Conservation (phyloP, 1,140 invertebrate genomes). For the Saccostrea cuccullata region DNA sequence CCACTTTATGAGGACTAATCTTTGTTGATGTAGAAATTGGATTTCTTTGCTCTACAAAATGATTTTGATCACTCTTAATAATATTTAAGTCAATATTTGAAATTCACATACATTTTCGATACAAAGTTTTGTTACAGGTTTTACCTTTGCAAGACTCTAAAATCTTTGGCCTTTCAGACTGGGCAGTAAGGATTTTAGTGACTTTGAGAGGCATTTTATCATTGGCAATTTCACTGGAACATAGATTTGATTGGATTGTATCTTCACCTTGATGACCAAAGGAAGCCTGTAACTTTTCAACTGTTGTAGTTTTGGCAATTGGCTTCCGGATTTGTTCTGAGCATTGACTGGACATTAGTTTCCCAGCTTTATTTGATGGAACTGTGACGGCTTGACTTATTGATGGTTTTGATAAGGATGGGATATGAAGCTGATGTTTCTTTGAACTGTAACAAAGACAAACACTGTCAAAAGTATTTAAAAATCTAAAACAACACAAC, state of each 20-base stretch:
- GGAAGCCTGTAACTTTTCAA: background rate
- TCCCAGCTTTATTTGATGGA: background rate
- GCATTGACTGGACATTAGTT: background rate
- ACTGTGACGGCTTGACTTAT: background rate
- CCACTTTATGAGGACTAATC: background rate
- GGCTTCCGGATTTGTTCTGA: background rate
- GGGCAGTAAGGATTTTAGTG: background rate
- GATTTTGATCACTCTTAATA: background rate
- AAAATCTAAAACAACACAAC: too few relatives aligned
- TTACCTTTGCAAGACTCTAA: background rate
- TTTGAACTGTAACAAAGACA: background rate
- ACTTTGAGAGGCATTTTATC: background rate
- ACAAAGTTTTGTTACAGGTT: background rate
- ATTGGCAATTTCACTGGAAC: background rate
- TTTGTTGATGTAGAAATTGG: background rate
- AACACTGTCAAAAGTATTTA: too few relatives aligned
- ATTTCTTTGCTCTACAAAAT: conserved; percentile 7
- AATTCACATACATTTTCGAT: background rate
- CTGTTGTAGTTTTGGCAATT: background rate
- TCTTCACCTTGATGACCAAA: background rate
- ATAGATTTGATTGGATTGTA: background rate
- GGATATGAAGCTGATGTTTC: background rate
- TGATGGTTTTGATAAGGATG: background rate
- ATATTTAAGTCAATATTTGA: background rate
- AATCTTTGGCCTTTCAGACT: background rate